These are phyloP conservation scores for Byasa hedistus DNA, from an alignment of 2,888 invertebrate genomes.

Conservation along the genomic window DNA sequence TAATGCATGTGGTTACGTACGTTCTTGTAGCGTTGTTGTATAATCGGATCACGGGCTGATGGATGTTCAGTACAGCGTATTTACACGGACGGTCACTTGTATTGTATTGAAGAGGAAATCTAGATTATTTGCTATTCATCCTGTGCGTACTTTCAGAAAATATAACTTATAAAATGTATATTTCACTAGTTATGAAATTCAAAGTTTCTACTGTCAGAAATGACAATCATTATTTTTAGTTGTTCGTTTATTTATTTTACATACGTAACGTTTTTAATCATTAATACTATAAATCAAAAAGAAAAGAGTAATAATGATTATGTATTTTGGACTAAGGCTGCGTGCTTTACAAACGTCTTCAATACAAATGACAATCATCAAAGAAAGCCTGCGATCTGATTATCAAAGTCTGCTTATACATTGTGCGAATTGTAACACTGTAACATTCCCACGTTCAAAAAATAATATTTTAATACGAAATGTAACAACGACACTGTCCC, in stretches of 20 bases:
- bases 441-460: conserved; percentile 50
- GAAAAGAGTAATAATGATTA: neutral
- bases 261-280: neutral
- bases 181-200: too few species aligned
- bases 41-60: conserved; percentile 29
- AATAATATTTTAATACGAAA: conserved; percentile 43
- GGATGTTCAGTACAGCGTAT: neutral
- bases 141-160: neutral
- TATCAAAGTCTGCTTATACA: conserved; percentile 17
- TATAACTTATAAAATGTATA: too few species aligned
- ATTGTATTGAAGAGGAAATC: neutral
- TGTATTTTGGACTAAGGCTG: neutral
- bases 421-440: conserved; percentile 31
- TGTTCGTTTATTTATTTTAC: neutral
- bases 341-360: conserved; percentile 12
- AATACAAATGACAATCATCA: conserved; percentile 7
- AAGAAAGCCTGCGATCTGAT: conserved; percentile 34
- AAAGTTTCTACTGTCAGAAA: too few species aligned
- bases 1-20: conserved; percentile 3
- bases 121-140: neutral
- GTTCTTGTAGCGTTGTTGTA: conserved; percentile 12
- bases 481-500: conserved; percentile 51
- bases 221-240: too few species aligned
- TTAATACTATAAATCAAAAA: neutral
- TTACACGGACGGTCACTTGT: neutral